A percentile compares a stretch with the other conserved stretches of the same genome.
Conservation (phyloP, 2,888 invertebrate species). For the Archaeoteleia sp. region DNA sequence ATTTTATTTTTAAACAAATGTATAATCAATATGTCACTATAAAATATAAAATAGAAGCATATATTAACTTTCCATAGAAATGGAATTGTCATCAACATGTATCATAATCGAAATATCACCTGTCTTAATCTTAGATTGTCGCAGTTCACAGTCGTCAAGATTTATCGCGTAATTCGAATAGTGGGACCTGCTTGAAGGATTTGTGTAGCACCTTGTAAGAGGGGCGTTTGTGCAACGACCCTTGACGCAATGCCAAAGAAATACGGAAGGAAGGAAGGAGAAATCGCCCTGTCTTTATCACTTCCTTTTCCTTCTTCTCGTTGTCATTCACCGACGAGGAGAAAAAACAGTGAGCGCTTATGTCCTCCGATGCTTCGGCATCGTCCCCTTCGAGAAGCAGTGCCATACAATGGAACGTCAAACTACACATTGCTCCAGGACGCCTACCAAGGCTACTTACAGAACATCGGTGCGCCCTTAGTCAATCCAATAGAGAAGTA, state of each 20-base stretch:
- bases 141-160: conserved; percentile 25
- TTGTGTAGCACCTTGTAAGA: conserved; percentile 61
- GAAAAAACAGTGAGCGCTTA: conserved; percentile 13
- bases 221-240: conserved; percentile 60
- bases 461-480: conserved; percentile 27
- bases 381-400: conserved; percentile 38
- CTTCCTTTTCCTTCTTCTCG: conserved; percentile 31
- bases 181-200: conserved; percentile 60
- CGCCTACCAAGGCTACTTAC: conserved; percentile 43
- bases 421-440: conserved; percentile 31
- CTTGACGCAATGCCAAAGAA: conserved; percentile 53
- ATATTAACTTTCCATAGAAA: no score
- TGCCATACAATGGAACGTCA: conserved; percentile 39
- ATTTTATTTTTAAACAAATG: no score
- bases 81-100: neutral
- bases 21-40: no score
- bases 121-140: neutral
- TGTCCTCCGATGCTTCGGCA: conserved; percentile 23
- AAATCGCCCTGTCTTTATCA: conserved; percentile 23
- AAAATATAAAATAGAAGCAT: no score
- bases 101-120: neutral
- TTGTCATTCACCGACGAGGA: conserved; percentile 43
- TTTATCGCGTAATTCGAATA: conserved; percentile 36
- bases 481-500: conserved; percentile 17
- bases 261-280: conserved; percentile 36